Conservation (phyloP, 2,797 vertebrate species). For the Gouania willdenowi region DNA sequence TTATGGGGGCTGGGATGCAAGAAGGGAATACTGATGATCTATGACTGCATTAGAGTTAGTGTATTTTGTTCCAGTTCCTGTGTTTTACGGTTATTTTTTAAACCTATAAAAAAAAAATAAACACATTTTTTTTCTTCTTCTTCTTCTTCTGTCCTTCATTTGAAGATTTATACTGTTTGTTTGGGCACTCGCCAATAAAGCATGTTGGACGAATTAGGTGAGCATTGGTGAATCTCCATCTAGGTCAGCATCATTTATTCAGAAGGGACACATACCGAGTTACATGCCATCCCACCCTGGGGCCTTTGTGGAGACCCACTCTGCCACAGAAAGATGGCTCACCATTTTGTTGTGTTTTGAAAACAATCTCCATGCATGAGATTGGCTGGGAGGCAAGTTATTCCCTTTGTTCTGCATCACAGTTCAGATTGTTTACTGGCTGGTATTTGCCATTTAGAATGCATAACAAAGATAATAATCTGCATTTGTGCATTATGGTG, state of each 20-base stretch:
- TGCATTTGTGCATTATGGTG: slow-evolving; percentile 8
- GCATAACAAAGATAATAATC: slow-evolving; percentile 4
- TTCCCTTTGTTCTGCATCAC: slow-evolving; percentile 55
- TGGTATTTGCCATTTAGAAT: slow-evolving; percentile 9
- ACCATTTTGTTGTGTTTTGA: slow-evolving; percentile 70
- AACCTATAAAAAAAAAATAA: no score
- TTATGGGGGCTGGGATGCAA: slow-evolving; percentile 3
- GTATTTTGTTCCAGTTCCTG: no score
- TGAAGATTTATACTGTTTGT: slow-evolving; percentile 15
- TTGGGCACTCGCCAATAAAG: slow-evolving; percentile 55
- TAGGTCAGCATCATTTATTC: slow-evolving; percentile 80
- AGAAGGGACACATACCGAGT: slow-evolving; percentile 72
- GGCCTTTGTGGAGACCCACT: slow-evolving; percentile 62
- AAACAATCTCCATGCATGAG: slow-evolving; percentile 70
- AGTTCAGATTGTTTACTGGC: slow-evolving; percentile 40
- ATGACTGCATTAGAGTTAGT: no score
- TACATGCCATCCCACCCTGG: slow-evolving; percentile 67
- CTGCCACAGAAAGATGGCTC: slow-evolving; percentile 57
- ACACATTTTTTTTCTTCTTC: no score
- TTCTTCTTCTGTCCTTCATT: neutral
- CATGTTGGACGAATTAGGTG: slow-evolving; percentile 72
- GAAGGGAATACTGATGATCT: neutral
- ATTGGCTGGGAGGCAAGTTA: slow-evolving; percentile 52
- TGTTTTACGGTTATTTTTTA: no score
- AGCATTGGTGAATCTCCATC: slow-evolving; percentile 75